Evolutionary conservation across 2,888 invertebrate species (phyloP).

Genomic region (Ditylenchus weischeri): DNA sequence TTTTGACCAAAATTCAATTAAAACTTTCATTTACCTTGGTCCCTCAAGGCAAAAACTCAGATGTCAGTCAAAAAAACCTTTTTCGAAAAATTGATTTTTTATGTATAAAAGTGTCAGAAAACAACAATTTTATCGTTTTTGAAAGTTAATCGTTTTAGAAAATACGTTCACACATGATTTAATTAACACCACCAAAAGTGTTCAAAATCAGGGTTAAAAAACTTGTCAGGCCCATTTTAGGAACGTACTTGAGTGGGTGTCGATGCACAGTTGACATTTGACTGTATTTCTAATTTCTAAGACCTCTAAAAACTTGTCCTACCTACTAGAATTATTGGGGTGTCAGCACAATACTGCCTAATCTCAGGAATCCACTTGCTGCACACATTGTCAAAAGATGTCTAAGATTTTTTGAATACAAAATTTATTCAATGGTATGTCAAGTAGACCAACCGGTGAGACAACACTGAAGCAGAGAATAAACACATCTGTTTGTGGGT

Average conservation of each 20-base stretch:
- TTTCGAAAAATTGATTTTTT: too few species aligned
- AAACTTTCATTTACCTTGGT: too few species aligned
- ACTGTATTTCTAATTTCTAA: background rate
- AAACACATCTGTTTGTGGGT: conserved; percentile 98
- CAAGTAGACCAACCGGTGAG: conserved; percentile 72
- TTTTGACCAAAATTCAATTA: too few species aligned
- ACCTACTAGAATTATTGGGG: conserved; percentile 97
- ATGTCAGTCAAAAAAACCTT: too few species aligned
- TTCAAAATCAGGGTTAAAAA: too few species aligned
- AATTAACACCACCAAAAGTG: too few species aligned
- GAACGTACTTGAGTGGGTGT: background rate
- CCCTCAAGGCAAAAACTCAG: too few species aligned
- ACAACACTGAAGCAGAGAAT: conserved; percentile 98
- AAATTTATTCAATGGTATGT: conserved; percentile 89
- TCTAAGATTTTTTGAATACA: conserved; percentile 67
- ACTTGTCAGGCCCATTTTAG: background rate
- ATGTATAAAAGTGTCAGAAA: too few species aligned
- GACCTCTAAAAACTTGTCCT: conserved; percentile 58
- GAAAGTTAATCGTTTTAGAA: too few species aligned
- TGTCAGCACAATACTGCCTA: conserved; percentile 98
- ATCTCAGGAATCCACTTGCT: conserved; percentile 99
- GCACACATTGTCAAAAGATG: conserved; percentile 76
- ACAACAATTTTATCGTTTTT: too few species aligned
- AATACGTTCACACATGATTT: too few species aligned
- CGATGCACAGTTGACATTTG: background rate